These are phyloP conservation scores for Gadopsis marmoratus DNA, from an alignment of 2,797 vertebrate species.

Conservation along the genomic window DNA sequence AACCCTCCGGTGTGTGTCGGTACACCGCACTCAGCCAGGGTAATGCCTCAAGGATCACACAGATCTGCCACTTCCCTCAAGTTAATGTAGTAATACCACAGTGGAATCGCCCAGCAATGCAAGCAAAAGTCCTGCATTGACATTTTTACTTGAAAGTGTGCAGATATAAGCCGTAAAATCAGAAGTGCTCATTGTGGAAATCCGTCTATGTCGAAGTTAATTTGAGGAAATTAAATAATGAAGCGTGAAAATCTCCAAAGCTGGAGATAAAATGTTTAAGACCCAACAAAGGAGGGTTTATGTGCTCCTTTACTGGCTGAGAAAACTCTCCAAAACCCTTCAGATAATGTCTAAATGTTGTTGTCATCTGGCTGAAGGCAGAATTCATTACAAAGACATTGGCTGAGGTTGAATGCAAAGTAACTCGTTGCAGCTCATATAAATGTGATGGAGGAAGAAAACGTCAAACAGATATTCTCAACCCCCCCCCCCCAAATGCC, in stretches of 20 bases:
- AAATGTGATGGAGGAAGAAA: neutral
- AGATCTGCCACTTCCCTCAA: conserved; percentile 40
- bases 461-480: neutral
- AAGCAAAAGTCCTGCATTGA: conserved; percentile 16
- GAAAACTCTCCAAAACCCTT: conserved; percentile 15
- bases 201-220: neutral
- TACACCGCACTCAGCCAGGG: conserved; percentile 39
- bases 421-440: neutral
- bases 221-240: conserved; percentile 1
- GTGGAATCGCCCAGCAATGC: conserved; percentile 1
- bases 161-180: conserved; percentile 7
- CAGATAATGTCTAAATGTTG: conserved; percentile 25
- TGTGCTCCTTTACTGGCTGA: conserved; percentile 12
- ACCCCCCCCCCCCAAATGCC: neutral
- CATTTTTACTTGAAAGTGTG: neutral
- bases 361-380: conserved; percentile 1
- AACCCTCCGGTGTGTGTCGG: conserved; percentile 33
- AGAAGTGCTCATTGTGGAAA: neutral
- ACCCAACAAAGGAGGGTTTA: conserved; percentile 34
- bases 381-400: neutral
- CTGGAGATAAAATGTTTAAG: conserved; percentile 42
- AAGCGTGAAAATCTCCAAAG: conserved; percentile 21
- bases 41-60: conserved; percentile 42
- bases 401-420: neutral
- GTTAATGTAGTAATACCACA: conserved; percentile 50